Conservation (phyloP, 2,113 vertebrate species). For the Alouatta palliata region DNA sequence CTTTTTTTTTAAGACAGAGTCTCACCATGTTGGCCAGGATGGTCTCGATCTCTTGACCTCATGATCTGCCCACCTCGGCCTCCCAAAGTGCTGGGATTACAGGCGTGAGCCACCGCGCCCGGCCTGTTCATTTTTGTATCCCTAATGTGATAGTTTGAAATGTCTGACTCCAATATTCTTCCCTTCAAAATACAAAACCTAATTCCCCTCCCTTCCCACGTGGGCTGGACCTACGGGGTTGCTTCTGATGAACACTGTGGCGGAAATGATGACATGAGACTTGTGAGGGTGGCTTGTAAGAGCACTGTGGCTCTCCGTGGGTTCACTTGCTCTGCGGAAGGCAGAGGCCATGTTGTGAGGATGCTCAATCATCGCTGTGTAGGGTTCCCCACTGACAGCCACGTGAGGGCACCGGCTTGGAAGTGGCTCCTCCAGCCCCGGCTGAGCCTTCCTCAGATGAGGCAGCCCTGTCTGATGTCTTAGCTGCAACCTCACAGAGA, state of each 20-base stretch:
- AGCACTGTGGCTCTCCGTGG: background rate
- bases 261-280: background rate
- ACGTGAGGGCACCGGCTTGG: no score
- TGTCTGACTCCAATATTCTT: background rate
- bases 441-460: no score
- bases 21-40: no score
- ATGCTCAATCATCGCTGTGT: background rate
- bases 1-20: no score
- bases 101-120: no score
- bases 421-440: background rate
- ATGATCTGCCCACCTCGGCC: no score
- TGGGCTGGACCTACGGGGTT: background rate
- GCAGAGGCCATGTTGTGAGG: background rate
- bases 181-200: background rate
- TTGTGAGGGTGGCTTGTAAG: background rate
- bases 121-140: background rate
- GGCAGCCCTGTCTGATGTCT: no score
- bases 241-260: background rate
- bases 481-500: background rate
- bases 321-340: background rate
- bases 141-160: background rate
- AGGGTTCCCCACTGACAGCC: background rate
- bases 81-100: no score
- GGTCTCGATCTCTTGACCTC: no score
- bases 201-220: background rate